phyloP scores from a whole-genome alignment of 1,140 invertebrate genomes.

The Drosophila prosaltans region DNA sequence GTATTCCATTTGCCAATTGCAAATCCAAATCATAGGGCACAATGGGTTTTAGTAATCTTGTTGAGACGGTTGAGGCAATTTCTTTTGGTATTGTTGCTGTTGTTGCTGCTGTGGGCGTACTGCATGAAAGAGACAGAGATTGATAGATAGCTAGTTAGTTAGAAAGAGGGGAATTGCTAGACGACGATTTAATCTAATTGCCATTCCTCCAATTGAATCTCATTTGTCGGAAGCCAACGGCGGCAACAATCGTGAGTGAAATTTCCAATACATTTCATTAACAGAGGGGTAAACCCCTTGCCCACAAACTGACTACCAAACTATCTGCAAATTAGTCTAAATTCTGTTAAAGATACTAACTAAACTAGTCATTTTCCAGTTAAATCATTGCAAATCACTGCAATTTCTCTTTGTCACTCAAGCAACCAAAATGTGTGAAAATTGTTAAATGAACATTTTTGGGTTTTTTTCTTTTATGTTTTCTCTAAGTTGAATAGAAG shows the following conservation, averaged over 20 bases:
- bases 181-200: slow-evolving; percentile 39
- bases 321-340: slow-evolving; percentile 10
- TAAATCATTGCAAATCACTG: slow-evolving; percentile 4
- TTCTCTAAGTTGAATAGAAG: too few species aligned
- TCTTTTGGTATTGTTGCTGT: slow-evolving; percentile 26
- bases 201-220: slow-evolving; percentile 18
- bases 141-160: not conserved
- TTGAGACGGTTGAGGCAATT: slow-evolving; percentile 10
- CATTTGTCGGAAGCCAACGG: slow-evolving; percentile 76
- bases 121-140: slow-evolving; percentile 10
- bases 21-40: slow-evolving; percentile 69
- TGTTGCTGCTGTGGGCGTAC: slow-evolving; percentile 47
- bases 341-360: slow-evolving; percentile 25
- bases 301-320: not conserved
- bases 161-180: slow-evolving; percentile 22
- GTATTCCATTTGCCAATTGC: slow-evolving; percentile 48
- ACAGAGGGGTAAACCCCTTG: not conserved
- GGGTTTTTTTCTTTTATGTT: too few species aligned
- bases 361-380: slow-evolving; percentile 10
- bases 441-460: too few species aligned
- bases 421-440: slow-evolving; percentile 10
- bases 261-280: slow-evolving; percentile 56
- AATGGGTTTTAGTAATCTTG: slow-evolving; percentile 55
- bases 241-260: slow-evolving; percentile 57
- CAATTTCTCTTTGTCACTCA: not conserved